Conservation (phyloP, 2,888 invertebrate species). For the Eupithecia subumbrata region DNA sequence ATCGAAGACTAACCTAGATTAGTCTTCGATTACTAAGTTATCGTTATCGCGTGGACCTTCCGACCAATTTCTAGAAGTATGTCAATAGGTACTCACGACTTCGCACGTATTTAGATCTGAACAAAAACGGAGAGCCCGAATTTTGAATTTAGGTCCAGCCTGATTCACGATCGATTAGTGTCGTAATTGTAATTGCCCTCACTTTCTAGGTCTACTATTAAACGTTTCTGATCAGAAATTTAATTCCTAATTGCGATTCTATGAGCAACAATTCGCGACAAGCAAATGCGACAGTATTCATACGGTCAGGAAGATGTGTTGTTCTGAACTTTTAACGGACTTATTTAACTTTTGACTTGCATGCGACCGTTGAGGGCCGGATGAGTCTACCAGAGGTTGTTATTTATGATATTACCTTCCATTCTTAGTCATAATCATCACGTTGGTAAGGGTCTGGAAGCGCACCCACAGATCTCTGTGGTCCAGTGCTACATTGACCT, state of each 20-base stretch:
- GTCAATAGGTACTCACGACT: neutral
- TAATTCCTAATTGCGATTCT: neutral
- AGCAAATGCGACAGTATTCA: neutral
- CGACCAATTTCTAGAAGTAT: neutral
- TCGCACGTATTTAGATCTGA: neutral
- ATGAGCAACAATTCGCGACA: neutral
- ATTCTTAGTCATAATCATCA: constrained; percentile 99
- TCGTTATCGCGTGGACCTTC: too few relatives aligned
- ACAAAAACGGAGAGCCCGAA: neutral
- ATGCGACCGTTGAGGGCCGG: constrained; percentile 79
- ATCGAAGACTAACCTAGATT: neutral
- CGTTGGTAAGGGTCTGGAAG: constrained; percentile 97
- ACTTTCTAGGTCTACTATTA: too few relatives aligned
- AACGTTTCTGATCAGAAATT: too few relatives aligned
- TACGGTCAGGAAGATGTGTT: neutral
- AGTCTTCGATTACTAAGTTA: too few relatives aligned
- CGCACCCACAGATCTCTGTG: constrained; percentile 97
- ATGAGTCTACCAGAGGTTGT: constrained; percentile 81
- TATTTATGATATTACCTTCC: constrained; percentile 89
- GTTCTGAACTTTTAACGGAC: neutral
- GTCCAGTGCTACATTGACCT: constrained; percentile 91
- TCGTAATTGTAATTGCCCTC: too few relatives aligned
- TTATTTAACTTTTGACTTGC: too few relatives aligned
- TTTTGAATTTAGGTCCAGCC: neutral
- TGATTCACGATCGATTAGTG: too few relatives aligned